These are phyloP conservation scores for Cliona cf. orientalis DNA, from an alignment of 37 sponge, comb jelly and placozoan species.

Conservation along the genomic window DNA sequence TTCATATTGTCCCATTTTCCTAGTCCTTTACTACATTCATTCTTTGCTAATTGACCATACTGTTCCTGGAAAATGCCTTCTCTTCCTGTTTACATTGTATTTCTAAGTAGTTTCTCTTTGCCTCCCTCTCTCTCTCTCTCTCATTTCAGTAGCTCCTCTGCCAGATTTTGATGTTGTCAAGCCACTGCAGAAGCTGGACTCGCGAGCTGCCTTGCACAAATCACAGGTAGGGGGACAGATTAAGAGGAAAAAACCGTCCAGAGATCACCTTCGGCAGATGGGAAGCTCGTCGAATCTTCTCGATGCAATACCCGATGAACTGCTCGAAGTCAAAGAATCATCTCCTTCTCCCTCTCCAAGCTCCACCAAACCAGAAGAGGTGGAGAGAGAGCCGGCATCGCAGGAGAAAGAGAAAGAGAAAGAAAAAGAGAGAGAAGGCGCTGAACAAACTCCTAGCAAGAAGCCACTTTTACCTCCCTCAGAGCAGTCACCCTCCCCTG, in stretches of 20 bases:
- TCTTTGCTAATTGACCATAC: too few species aligned
- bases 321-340: neutral
- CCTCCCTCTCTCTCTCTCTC: too few species aligned
- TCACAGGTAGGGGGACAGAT: slow-evolving; percentile 3
- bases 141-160: neutral
- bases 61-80: too few species aligned
- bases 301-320: slow-evolving; percentile 15
- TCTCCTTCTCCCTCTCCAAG: neutral
- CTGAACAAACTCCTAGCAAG: too few species aligned
- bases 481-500: neutral
- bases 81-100: too few species aligned
- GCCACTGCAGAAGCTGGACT: slow-evolving; percentile 14
- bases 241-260: slow-evolving; percentile 43
- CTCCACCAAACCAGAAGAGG: too few species aligned
- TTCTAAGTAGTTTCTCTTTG: too few species aligned
- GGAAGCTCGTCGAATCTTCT: slow-evolving; percentile 7
- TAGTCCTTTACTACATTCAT: too few species aligned
- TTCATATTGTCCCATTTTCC: too few species aligned
- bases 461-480: neutral
- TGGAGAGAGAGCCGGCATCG: too few species aligned
- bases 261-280: slow-evolving; percentile 28
- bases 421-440: too few species aligned
- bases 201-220: slow-evolving; percentile 33
- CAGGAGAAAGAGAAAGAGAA: too few species aligned
- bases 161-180: slow-evolving; percentile 28